A percentile compares a stretch with the other conserved stretches of the same genome.
Evolutionary conservation across 2,888 invertebrate genomes (phyloP).

Genomic region (Siphlonurus alternatus): DNA sequence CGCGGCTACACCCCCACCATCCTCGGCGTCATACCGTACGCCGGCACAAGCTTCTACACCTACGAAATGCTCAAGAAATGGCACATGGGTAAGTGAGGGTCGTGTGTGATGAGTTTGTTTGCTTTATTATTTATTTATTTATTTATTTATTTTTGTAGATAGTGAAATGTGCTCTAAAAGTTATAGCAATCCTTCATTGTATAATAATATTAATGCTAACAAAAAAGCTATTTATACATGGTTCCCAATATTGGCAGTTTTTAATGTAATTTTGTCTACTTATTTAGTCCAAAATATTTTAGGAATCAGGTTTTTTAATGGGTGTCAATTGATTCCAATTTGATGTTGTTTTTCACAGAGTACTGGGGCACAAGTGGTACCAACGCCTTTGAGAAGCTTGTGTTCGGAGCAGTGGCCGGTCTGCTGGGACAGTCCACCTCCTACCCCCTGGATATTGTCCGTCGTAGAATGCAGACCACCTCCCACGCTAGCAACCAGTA

Average conservation of each 20-base stretch:
- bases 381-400: slow-evolving; percentile 45
- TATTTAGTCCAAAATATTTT: too few relatives aligned
- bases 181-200: too few relatives aligned
- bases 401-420: slow-evolving; percentile 83
- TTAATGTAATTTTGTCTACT: too few relatives aligned
- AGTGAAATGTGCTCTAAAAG: too few relatives aligned
- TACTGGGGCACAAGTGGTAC: slow-evolving; percentile 25
- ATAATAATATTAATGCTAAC: too few relatives aligned
- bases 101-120: not conserved
- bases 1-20: slow-evolving; percentile 81
- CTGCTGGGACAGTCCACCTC: slow-evolving; percentile 86
- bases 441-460: slow-evolving; percentile 91
- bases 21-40: slow-evolving; percentile 88
- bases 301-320: too few relatives aligned
- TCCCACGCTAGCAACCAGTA: slow-evolving; percentile 38
- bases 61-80: slow-evolving; percentile 84
- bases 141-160: not conserved
- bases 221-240: too few relatives aligned
- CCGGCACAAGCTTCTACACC: slow-evolving; percentile 92
- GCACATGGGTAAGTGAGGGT: slow-evolving; percentile 42
- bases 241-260: too few relatives aligned
- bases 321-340: too few relatives aligned
- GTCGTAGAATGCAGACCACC: slow-evolving; percentile 51
- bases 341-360: slow-evolving; percentile 1
- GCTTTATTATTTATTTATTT: not conserved